Evolutionary conservation across 2,797 vertebrate species (phyloP).

Genomic region (Myoxocephalus aenaeus): DNA sequence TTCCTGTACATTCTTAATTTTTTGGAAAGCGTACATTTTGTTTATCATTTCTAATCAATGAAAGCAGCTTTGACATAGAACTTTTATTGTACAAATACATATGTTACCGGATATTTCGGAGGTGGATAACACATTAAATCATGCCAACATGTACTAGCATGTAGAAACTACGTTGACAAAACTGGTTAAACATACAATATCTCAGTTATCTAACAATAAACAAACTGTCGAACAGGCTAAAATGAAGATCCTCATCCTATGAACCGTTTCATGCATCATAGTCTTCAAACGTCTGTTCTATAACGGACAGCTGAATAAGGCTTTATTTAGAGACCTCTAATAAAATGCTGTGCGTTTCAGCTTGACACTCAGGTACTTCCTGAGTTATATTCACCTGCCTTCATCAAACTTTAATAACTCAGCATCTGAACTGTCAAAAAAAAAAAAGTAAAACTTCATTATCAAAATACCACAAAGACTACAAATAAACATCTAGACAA

Average conservation of each 20-base stretch:
- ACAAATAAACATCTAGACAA: slow-evolving; percentile 21
- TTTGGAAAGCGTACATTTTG: slow-evolving; percentile 30
- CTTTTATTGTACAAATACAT: slow-evolving; percentile 61
- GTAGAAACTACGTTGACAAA: slow-evolving; percentile 38
- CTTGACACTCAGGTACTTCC: slow-evolving; percentile 22
- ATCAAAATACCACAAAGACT: slow-evolving; percentile 20
- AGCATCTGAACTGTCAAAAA: slow-evolving; percentile 7
- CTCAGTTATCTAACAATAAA: slow-evolving; percentile 20
- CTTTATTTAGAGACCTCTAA: slow-evolving; percentile 37
- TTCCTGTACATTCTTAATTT: slow-evolving; percentile 58
- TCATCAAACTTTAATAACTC: slow-evolving; percentile 37
- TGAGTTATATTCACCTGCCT: slow-evolving; percentile 27
- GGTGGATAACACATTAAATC: slow-evolving; percentile 40
- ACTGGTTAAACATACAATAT: slow-evolving; percentile 13
- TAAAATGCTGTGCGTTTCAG: slow-evolving; percentile 34
- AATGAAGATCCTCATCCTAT: slow-evolving; percentile 43
- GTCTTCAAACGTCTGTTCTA: slow-evolving; percentile 63
- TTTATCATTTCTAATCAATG: slow-evolving; percentile 38
- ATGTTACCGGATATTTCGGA: slow-evolving; percentile 37
- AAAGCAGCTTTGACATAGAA: slow-evolving; percentile 51
- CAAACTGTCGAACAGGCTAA: slow-evolving; percentile 31
- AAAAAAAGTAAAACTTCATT: not conserved
- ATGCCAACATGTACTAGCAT: slow-evolving; percentile 30
- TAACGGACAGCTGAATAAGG: slow-evolving; percentile 66
- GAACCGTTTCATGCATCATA: slow-evolving; percentile 41